Evolutionary conservation across 2,888 invertebrate species (phyloP).

Genomic region (Trimorus sp.): DNA sequence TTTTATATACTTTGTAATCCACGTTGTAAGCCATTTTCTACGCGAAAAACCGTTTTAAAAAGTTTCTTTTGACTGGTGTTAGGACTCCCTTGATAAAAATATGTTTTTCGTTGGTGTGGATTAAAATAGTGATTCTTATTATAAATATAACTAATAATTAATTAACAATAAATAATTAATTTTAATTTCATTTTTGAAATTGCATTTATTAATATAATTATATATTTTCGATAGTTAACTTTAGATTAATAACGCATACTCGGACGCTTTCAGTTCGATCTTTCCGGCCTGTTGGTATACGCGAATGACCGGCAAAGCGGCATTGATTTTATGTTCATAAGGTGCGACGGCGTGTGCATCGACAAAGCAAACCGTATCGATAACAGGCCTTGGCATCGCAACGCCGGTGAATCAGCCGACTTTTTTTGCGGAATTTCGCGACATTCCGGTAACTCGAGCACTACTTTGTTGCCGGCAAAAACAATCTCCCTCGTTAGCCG

Average conservation of each 20-base stretch:
- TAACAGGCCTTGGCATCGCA: conserved; percentile 47
- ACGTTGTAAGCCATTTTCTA: too few species aligned
- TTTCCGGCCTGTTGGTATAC: conserved; percentile 13
- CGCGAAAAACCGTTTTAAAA: too few species aligned
- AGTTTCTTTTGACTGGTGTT: too few species aligned
- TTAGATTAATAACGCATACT: conserved; percentile 49
- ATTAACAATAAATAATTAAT: too few species aligned
- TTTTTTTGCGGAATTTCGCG: conserved; percentile 26
- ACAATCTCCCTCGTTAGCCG: conserved; percentile 30
- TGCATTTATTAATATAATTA: too few species aligned
- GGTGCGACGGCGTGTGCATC: conserved; percentile 2
- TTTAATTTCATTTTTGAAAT: too few species aligned
- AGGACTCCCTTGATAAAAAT: too few species aligned
- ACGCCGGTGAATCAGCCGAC: conserved; percentile 13
- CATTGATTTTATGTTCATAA: conserved; percentile 46
- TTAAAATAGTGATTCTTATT: too few species aligned
- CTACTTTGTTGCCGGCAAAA: conserved; percentile 31
- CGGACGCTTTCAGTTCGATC: conserved; percentile 18
- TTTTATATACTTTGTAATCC: too few species aligned
- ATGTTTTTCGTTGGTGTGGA: too few species aligned
- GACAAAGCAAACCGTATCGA: conserved; percentile 47
- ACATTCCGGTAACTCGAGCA: conserved; percentile 24
- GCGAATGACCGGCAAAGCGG: conserved; percentile 18
- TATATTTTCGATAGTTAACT: too few species aligned
- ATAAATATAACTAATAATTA: too few species aligned